Conservation (phyloP, 2,888 invertebrate genomes). For the Oxycera nigricornis region DNA sequence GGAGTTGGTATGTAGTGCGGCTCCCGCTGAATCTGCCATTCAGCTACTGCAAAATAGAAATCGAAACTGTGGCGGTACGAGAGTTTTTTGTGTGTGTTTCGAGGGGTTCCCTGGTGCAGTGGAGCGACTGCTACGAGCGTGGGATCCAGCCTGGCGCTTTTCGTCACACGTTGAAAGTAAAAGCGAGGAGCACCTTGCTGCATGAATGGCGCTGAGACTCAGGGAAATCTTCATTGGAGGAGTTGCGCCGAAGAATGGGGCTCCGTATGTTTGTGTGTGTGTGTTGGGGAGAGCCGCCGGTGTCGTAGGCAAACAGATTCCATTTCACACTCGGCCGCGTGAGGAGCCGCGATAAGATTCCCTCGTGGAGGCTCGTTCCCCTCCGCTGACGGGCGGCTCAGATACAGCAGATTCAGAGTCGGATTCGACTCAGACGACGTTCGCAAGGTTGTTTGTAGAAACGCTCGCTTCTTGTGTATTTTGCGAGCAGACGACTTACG, state of each 20-base stretch:
- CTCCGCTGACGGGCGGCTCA: not conserved
- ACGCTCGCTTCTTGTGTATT: constrained; percentile 11
- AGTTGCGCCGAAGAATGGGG: not conserved
- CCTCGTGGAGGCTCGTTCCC: constrained; percentile 1
- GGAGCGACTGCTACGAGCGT: not conserved
- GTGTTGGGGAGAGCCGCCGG: not conserved
- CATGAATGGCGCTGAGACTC: not conserved
- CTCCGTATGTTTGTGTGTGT: not conserved
- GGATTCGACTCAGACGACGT: not conserved
- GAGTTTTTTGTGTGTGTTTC: not conserved
- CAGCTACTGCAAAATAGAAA: constrained; percentile 20
- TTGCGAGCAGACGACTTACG: constrained; percentile 5
- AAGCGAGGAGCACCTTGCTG: constrained; percentile 31
- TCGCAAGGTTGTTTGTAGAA: constrained; percentile 13
- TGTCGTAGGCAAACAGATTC: constrained; percentile 28
- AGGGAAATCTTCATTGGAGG: not conserved
- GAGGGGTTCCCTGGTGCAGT: not conserved
- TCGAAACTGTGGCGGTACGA: constrained; percentile 4
- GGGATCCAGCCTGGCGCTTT: not conserved
- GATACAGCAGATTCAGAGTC: not conserved
- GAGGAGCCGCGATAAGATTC: constrained; percentile 8
- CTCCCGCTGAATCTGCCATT: constrained; percentile 27
- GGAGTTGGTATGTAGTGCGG: not conserved
- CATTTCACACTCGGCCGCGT: constrained; percentile 23
- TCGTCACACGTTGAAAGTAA: constrained; percentile 39